Evolutionary conservation across 1,140 invertebrate genomes (phyloP).

Genomic region (Drosophila tristis): DNA sequence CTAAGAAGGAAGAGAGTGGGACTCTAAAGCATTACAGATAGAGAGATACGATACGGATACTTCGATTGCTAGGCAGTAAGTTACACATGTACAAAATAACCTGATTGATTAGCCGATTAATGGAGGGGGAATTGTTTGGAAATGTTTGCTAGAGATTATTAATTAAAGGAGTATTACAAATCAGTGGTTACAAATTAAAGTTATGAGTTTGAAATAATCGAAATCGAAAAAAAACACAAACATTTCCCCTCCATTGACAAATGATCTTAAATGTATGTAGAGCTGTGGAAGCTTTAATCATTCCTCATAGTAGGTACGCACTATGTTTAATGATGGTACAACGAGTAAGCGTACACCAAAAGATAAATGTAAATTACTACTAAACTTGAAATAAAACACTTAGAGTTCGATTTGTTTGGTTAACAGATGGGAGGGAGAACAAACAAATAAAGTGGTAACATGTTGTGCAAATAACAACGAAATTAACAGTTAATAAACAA

Average conservation of each 20-base stretch:
- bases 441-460: conserved; percentile 25
- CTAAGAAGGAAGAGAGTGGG: conserved; percentile 10
- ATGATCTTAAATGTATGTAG: no score
- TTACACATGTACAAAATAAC: conserved; percentile 7
- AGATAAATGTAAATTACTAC: no score
- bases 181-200: no score
- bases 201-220: no score
- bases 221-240: no score
- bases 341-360: no score
- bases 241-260: no score
- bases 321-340: no score
- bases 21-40: conserved; percentile 17
- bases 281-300: no score
- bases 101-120: conserved; percentile 18
- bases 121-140: conserved; percentile 27
- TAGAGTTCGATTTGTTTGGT: conserved; percentile 3
- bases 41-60: neutral
- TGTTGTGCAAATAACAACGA: conserved; percentile 12
- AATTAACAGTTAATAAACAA: conserved; percentile 42
- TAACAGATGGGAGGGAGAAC: conserved; percentile 7
- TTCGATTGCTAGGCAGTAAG: conserved; percentile 13
- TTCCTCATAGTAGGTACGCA: no score
- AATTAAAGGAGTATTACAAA: no score
- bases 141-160: neutral
- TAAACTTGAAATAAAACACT: no score